A percentile compares a stretch with the other conserved stretches of the same genome.
phyloP scores from a whole-genome alignment of 2,113 vertebrate genomes.

The Agapornis roseicollis region DNA sequence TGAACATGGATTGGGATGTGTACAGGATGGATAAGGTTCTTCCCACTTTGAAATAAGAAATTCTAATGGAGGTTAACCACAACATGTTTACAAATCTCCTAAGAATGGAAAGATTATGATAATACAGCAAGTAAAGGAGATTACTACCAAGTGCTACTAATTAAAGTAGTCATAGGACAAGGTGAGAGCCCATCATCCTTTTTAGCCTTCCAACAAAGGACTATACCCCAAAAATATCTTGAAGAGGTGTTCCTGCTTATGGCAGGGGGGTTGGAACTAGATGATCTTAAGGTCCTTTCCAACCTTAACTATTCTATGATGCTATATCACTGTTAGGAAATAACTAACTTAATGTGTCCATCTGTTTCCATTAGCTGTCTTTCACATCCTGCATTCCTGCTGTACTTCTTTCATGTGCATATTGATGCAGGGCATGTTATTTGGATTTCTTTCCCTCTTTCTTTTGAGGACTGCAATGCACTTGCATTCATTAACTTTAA shows the following conservation, averaged over 20 bases:
- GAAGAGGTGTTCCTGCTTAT: no score
- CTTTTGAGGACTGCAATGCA: not conserved
- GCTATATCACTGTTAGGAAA: not conserved
- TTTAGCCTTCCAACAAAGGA: not conserved
- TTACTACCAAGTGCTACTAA: not conserved
- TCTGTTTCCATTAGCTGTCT: not conserved
- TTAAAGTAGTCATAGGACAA: not conserved
- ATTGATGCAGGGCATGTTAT: not conserved
- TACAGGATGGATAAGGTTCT: not conserved
- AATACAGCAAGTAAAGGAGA: not conserved
- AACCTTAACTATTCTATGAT: no score
- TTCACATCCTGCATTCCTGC: not conserved
- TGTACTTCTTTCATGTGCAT: not conserved
- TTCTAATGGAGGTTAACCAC: not conserved
- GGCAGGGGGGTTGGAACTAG: no score
- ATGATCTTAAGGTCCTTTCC: no score
- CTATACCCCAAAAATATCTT: not conserved
- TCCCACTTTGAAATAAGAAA: not conserved
- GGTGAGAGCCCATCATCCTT: not conserved
- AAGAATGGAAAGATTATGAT: not conserved
- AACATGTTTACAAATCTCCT: not conserved
- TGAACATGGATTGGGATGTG: not conserved
- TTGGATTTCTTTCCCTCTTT: not conserved
- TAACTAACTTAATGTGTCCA: not conserved
- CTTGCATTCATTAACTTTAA: not conserved